Base-by-base conservation (phyloP, 2,797 vertebrate species). In the Oreochromis grahami region DNA sequence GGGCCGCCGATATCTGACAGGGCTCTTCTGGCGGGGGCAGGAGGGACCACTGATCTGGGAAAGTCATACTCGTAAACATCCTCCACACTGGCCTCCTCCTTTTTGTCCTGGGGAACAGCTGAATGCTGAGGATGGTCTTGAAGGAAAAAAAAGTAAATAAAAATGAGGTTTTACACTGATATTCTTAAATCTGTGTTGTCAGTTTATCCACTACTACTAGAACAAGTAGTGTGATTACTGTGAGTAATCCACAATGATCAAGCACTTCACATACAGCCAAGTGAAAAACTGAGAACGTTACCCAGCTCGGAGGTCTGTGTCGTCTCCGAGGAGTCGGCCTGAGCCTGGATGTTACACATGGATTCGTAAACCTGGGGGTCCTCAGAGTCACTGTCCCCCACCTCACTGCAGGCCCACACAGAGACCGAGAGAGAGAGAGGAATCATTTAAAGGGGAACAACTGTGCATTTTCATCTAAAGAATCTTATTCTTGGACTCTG, bases 281-380 rank as follows among this genome's bases (percentile, higher is more conserved):
- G n/a, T 14, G 3, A 41, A n/a, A 70, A 70, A 68, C n/a, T 3
- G 0, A 68, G 58, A 50, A 19, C 1, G 2, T 87, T 95, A 98
- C 98, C 97, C 32, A 91, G 95, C 81, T 94, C 94, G 89, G 95
- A 0, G 89, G 94, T 80, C 87, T 89, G 95, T 3, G 93, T 83
- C 0, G 95, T 76, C 4, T 95, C 94, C 1, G 85, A 70, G 9
- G 87, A 84, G 0, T 79, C 84, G 80, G 92, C 95, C 88, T 98
- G 98, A 76, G 97, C 96, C 92, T 98, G 98, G 78, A 99, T 98
- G 86, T 98, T 98, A 92, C 97, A 99, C 98, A 99, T 99, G 24
- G 98, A 97, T 94, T 99, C 98, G 17, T 99, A 99, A 8, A 95
- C 97, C 65, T 96, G 96, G 6, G 96, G 97, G 19, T 99, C 97